Evolutionary conservation across 2,113 vertebrate species (phyloP), one percentile per base, ranked within the genome.

Genomic region (Strix uralensis): DNA sequence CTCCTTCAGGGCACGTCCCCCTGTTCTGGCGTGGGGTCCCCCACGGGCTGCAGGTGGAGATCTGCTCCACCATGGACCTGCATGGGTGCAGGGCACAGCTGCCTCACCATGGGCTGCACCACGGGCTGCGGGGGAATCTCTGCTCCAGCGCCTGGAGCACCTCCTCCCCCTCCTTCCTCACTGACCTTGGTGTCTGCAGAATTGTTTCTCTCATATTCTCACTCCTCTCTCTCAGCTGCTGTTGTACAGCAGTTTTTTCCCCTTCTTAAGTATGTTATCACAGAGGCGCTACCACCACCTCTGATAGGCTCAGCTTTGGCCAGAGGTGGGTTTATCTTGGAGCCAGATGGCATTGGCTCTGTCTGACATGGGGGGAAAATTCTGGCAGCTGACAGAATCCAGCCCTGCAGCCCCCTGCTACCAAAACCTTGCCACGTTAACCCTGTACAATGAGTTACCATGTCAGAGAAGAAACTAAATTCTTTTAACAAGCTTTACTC

Each of bases 11-110:
- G 8, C 15, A 69, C 14, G 19, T 44, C 4, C 11, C 13, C 14
- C 23, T 66, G 26, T 22, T 38, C 7, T 0, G 2, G 4, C 0
- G 0, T 40, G 29, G 22, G 12, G 13, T 26, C 10, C 16, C 38
- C 29, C 51, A 8, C 1, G 2, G 23, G 32, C 63, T 73, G n/a
- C 66, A 34, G 17, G 38, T 42, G 40, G 30, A 7, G 9, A 5
- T 58, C 54, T 40, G 54, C 61, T 67, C 22, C 32, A 3, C 2
- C 6, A 1, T 2, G 0, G 13, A 16, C 7, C 5, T 49, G 5
- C 46, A 11, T 0, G 0, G n/a, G 54, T 81, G 26, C 27, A 44
- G 17, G 17, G 7, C 6, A 46, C 51, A 79, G 20, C 13, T 61
- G 30, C 13, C 10, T 74, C 51, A 27, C n/a, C 49, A 7, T 15